phyloP scores from a whole-genome alignment of 1,140 invertebrate genomes.

The Geopemphigus sp. region DNA sequence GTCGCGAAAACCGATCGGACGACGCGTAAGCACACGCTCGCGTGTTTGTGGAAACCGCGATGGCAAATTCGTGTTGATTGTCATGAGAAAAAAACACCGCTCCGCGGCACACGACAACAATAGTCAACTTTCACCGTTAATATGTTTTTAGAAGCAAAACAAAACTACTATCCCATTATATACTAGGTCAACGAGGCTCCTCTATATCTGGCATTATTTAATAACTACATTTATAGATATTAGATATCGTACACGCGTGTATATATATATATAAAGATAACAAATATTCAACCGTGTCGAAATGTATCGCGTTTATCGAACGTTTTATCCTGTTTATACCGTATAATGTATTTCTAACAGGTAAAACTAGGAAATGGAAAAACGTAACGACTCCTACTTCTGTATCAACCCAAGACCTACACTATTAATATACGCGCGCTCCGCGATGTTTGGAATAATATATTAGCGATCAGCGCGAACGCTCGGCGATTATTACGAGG shows the following conservation, averaged over 20 bases:
- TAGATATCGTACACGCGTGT: too few species aligned
- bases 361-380: too few species aligned
- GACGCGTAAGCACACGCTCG: background rate
- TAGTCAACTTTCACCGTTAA: conserved; percentile 41
- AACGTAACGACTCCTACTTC: too few species aligned
- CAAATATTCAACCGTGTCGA: background rate
- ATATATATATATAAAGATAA: background rate
- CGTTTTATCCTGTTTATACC: background rate
- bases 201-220: conserved; percentile 5
- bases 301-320: background rate
- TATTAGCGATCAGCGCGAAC: background rate
- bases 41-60: background rate
- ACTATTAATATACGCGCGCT: background rate
- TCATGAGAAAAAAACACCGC: conserved; percentile 19
- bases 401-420: too few species aligned
- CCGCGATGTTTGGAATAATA: background rate
- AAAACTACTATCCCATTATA: conserved; percentile 23
- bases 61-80: conserved; percentile 15
- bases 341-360: background rate
- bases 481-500: background rate
- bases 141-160: conserved; percentile 25
- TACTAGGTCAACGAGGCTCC: conserved; percentile 43
- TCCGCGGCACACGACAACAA: background rate
- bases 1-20: background rate
- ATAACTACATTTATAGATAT: conserved; percentile 24